Conservation (phyloP, 2,888 invertebrate species). For the Eilema depressum region DNA sequence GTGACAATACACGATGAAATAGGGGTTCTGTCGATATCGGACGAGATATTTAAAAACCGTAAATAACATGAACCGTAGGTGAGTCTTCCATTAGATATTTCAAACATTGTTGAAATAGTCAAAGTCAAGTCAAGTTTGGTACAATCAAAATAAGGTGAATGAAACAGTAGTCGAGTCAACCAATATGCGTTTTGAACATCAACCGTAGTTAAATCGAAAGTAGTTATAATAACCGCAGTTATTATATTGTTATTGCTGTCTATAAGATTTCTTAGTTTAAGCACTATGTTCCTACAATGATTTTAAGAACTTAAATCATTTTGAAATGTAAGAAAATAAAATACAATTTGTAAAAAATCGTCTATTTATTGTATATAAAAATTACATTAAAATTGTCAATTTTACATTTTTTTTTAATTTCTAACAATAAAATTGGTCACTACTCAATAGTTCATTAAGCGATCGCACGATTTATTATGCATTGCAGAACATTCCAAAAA, state of each 20-base stretch:
- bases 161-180: background rate
- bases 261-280: constrained; percentile 45
- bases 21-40: too few species aligned
- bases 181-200: too few species aligned
- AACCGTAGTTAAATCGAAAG: too few species aligned
- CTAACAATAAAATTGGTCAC: constrained; percentile 86
- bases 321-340: constrained; percentile 65
- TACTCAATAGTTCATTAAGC: constrained; percentile 86
- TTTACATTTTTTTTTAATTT: constrained; percentile 80
- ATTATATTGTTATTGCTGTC: constrained; percentile 44
- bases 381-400: constrained; percentile 87
- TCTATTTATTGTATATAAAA: constrained; percentile 88
- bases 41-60: too few species aligned
- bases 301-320: constrained; percentile 52
- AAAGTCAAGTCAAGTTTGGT: too few species aligned
- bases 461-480: constrained; percentile 81
- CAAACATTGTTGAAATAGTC: too few species aligned
- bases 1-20: too few species aligned
- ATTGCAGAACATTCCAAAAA: constrained; percentile 70
- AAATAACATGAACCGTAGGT: too few species aligned
- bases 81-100: too few species aligned
- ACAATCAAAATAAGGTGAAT: too few species aligned
- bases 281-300: constrained; percentile 65
- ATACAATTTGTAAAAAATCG: constrained; percentile 83
- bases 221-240: too few species aligned